Base-by-base conservation (phyloP, 2,113 vertebrate species). In the Chelonoidis abingdonii region DNA sequence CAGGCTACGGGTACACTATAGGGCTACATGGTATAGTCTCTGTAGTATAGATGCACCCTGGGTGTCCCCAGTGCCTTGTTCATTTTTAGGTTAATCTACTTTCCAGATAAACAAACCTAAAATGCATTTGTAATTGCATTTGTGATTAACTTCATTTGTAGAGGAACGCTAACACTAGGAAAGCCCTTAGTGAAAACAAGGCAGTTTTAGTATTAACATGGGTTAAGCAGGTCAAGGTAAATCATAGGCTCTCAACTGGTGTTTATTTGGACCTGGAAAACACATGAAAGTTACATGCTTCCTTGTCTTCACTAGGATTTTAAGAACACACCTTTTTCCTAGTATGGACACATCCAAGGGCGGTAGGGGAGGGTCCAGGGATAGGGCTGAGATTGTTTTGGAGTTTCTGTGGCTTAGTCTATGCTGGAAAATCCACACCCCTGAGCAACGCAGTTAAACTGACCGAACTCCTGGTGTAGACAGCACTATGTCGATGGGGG, bases 151-250 rank as follows among this genome's bases (percentile, higher is more conserved):
- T 27, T 27, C 10, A 27, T 69, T 69, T 84, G 47, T 84, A 95
- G 95, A 90, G 84, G 56, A 44, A 89, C 62, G 86, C 69, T 87
- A 93, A 59, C 76, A 82, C 56, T 93, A 92, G 85, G 84, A 62
- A 95, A 94, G 85, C 49, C 88, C 38, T 85, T 86, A 83, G 89
- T 27, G 87, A 86, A 91, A 38, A 44, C 53, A 53, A 80, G 79
- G 65, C 2, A 76, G 38, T 72, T 94, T 80, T 10, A 92, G 44
- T 89, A 92, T 83, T 56, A 93, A 49, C 8, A 57, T 54, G 16
- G 7, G 24, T 75, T 92, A 84, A 56, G 54, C 87, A 93, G 62
- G 62, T 56, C 80, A 19, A 62, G 87, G 17, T 89, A 94, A 96
- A 56, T 8, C 90, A 10, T 22, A 59, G 5, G 10, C 14, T 69